Evolutionary conservation across 2,797 vertebrate genomes (phyloP).

Genomic region (Smutsia temminckii): DNA sequence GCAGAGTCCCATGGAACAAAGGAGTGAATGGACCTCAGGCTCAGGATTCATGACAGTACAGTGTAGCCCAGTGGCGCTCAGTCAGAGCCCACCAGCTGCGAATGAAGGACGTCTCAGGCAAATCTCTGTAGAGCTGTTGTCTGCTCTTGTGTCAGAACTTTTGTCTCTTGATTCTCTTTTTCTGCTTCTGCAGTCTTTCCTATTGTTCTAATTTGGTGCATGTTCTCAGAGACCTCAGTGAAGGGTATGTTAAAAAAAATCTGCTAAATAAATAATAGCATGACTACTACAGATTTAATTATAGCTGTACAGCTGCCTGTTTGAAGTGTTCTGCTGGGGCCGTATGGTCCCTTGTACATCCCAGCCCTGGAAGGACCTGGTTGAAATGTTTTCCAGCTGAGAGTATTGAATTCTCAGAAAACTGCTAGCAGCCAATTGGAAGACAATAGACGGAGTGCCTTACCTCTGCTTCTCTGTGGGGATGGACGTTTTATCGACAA

Average conservation of each 20-base stretch:
- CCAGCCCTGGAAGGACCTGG: background rate
- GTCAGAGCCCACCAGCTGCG: background rate
- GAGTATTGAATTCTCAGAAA: background rate
- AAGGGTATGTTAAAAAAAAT: conserved; percentile 60
- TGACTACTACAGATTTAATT: conserved; percentile 77
- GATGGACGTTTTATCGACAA: background rate
- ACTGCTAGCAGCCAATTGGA: background rate
- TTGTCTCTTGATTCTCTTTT: background rate
- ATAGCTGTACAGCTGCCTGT: conserved; percentile 60
- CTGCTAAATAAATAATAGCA: conserved; percentile 74
- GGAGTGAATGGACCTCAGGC: background rate
- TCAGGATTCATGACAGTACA: background rate
- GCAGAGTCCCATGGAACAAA: background rate
- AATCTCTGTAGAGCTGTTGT: background rate
- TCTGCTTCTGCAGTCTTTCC: conserved; percentile 45
- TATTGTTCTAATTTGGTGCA: conserved; percentile 71
- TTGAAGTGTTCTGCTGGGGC: conserved; percentile 57
- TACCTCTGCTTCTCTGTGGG: background rate
- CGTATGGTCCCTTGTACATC: conserved; percentile 28
- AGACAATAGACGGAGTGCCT: background rate
- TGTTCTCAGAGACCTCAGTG: conserved; percentile 71
- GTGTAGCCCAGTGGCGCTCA: background rate
- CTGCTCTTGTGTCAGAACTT: background rate
- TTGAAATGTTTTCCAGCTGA: background rate
- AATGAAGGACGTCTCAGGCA: background rate